Evolutionary conservation across 2,113 vertebrate species (phyloP), one percentile per base, ranked within the genome.

Genomic region (Phylloscopus trochilus): DNA sequence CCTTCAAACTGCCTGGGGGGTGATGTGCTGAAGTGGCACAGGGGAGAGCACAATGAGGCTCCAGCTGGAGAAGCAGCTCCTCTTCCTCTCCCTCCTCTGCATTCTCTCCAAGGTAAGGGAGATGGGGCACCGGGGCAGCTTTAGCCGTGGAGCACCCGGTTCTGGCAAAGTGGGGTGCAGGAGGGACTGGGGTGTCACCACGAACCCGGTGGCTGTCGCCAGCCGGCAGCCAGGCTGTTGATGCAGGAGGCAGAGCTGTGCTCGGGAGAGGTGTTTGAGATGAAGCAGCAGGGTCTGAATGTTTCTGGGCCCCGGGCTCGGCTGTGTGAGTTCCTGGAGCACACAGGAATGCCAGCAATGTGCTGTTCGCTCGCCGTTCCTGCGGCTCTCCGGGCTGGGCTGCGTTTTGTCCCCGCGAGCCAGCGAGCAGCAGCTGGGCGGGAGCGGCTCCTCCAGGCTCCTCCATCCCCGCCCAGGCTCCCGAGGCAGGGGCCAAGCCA

Each of bases 21-120:
- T 59, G 93, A 95, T 89, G 93, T 82, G 94, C 95, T 96, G 85
- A 95, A 94, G 96, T 9, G 63, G 75, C 83, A 11, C 55, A 74
- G 64, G 51, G 77, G 58, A 91, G 81, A 89, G 84, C 87, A 96
- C 89, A 88, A 97, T 97, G 97, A 96, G 91, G 80, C 84, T 96
- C 89, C 93, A 72, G 90, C 88, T 96, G 90, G 83, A 95, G 86
- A 96, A 93, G 81, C 92, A 92, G 88, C 85, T 95, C 82, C 93
- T 96, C 51, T 89, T 97, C 90, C 92, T 97, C 84, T 96, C 95
- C 53, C 74, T 96, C 19, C 93, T 97, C 88, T 97, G 97, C 92
- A 30, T 94, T 60, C 73, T 98, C 72, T 96, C 96, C 95, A 97
- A 98, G 97, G 97, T 98, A 97, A 97, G 97, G 84, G n/a, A 83